These are phyloP conservation scores for Gorsachius magnificus DNA, from an alignment of 2,797 vertebrate species.

Conservation along the genomic window DNA sequence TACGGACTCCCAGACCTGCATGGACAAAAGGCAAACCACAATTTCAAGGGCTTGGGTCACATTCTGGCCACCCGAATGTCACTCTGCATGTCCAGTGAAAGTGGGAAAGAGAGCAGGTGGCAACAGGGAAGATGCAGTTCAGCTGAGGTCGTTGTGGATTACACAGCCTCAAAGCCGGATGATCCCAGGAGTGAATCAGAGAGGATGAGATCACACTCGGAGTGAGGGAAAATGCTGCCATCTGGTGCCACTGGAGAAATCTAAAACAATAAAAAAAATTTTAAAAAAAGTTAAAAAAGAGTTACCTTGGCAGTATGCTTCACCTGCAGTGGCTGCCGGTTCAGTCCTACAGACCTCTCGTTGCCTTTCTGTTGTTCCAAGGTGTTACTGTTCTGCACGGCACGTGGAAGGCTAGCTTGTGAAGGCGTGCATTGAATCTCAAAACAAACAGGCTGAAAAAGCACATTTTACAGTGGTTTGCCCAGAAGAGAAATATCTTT, in stretches of 20 bases:
- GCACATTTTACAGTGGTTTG: background rate
- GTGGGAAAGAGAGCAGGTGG: background rate
- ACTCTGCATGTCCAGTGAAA: background rate
- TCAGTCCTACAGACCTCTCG: background rate
- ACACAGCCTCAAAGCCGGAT: background rate
- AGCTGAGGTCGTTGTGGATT: background rate
- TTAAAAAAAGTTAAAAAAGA: background rate
- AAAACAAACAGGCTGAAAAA: background rate
- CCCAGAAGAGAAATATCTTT: background rate
- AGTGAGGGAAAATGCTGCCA: slow-evolving; percentile 58
- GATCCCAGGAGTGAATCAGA: background rate
- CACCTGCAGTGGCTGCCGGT: background rate
- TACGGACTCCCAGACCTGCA: background rate
- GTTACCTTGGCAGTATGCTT: background rate
- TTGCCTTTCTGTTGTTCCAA: background rate
- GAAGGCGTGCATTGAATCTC: background rate
- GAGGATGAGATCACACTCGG: background rate
- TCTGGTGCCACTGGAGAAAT: slow-evolving; percentile 42
- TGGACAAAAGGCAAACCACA: background rate
- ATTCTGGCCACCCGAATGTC: background rate
- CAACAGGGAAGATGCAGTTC: background rate
- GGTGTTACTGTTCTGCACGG: background rate
- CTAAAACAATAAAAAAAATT: background rate
- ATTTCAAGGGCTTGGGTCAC: background rate
- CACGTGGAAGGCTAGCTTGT: background rate